Percentiles rank a stretch among this genome's conserved stretches.
Conservation (phyloP, 2,797 vertebrate genomes). For the Gymnopithys bicolor region DNA sequence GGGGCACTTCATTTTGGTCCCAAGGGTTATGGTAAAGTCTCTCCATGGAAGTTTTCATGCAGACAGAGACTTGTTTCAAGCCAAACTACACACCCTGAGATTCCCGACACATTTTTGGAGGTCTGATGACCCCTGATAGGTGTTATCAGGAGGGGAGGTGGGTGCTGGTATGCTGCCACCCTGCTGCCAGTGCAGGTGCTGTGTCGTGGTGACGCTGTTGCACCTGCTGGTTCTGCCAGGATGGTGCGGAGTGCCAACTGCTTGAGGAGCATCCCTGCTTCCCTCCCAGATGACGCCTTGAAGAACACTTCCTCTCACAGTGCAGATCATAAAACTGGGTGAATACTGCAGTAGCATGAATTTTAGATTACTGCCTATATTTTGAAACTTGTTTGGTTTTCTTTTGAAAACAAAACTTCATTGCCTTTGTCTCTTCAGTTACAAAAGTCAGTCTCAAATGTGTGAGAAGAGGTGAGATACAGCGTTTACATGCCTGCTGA, state of each 20-base stretch:
- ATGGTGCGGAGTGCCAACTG: fast-evolving
- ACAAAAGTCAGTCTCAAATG: background rate
- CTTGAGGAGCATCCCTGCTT: background rate
- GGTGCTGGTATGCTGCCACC: background rate
- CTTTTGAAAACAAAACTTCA: background rate
- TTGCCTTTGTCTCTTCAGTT: background rate
- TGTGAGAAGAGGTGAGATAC: background rate
- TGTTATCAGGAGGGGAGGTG: background rate
- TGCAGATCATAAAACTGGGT: background rate
- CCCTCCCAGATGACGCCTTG: background rate
- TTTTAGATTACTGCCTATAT: background rate
- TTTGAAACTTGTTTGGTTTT: background rate
- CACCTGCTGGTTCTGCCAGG: fast-evolving
- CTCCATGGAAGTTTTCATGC: fast-evolving
- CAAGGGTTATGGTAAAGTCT: background rate
- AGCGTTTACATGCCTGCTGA: background rate
- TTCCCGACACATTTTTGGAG: fast-evolving
- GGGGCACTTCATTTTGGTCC: background rate
- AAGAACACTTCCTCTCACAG: background rate
- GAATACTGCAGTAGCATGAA: background rate
- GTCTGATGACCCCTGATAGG: background rate
- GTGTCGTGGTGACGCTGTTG: background rate
- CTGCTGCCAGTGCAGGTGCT: background rate
- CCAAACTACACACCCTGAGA: background rate
- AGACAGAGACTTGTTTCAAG: background rate